Base-by-base conservation (phyloP, 2,888 invertebrate genomes). In the Andrena hattorfiana region DNA sequence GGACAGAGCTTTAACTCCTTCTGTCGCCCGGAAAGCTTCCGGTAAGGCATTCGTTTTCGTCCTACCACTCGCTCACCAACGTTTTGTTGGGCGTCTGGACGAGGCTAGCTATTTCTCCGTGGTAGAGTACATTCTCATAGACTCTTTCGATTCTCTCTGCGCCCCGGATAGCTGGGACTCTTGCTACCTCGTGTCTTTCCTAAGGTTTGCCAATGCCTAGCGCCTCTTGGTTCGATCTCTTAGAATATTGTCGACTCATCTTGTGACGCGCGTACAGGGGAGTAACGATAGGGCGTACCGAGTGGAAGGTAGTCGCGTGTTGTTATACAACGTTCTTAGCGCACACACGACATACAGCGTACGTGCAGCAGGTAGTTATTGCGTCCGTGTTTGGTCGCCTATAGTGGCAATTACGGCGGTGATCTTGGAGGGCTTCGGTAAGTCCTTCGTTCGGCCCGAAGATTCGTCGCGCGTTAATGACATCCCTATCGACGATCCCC, bases 21-120 rank as follows among this genome's bases (percentile, higher is more conserved):
- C 86, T 72, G 73, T 64, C 56, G 62, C 51, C 35, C 83, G 81
- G 69, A 74, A 83, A 84, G 74, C 88, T 88, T 88, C 88, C 88
- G 88, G 83, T 73, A 28, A n/a, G 60, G 42, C 63, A 62, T 85
- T 83, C 77, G 51, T 49, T 48, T 67, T 42, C 72, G 35, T 51
- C 16, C 42, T 2, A 13, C 69, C 42, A 30, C 42, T 26, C 51
- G 30, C 51, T n/a, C 28, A 13, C 1, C 8, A 60, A 51, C 10
- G 20, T 63, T 23, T 32, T 10, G 8, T 62, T 32, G 4, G 4
- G 4, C 42, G 42, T 42, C 42, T 16, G 42, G 42, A 13, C 13
- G 42, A 13, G 42, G 42, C 4, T 13, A 4, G 42, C 16, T 16
- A 42, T 16, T 42, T 16, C 42, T 42, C 42, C 42, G 13, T 0